A percentile compares a stretch with the other conserved stretches of the same genome.
These are phyloP conservation scores for Aurelia coerulea DNA, from an alignment of 30 jellyfish, hydroid and myxozoan genomes.

Conservation along the genomic window DNA sequence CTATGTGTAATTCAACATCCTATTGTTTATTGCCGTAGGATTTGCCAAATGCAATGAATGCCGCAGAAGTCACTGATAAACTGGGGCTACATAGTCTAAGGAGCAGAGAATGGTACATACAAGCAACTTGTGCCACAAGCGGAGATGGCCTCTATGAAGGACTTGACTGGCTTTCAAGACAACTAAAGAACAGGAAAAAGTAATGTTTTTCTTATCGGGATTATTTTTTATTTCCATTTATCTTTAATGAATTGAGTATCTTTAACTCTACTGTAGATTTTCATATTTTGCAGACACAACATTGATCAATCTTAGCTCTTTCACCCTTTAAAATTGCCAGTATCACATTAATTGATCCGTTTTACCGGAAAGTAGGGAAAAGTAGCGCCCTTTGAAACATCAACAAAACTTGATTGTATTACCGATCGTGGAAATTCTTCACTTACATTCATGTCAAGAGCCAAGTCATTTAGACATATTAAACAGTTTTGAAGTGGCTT, in stretches of 20 bases:
- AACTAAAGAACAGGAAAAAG: conserved; percentile 87
- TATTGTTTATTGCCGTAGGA: conserved; percentile 57
- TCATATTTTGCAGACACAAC: too few relatives aligned
- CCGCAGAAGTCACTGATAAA: conserved; percentile 96
- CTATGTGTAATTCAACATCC: background rate
- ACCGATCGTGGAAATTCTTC: too few relatives aligned
- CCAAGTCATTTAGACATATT: too few relatives aligned
- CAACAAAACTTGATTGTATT: too few relatives aligned
- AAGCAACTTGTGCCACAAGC: conserved; percentile 98
- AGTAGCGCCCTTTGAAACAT: too few relatives aligned
- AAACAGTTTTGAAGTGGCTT: too few relatives aligned
- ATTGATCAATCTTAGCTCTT: too few relatives aligned
- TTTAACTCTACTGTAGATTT: background rate
- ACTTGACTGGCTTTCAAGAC: conserved; percentile 97
- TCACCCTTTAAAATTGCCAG: too few relatives aligned
- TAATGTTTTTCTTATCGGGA: conserved; percentile 9
- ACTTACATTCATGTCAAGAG: too few relatives aligned
- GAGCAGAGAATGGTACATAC: conserved; percentile 93
- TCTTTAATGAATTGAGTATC: background rate
- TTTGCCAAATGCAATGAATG: conserved; percentile 95
- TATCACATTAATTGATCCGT: too few relatives aligned
- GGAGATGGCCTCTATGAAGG: conserved; percentile 99
- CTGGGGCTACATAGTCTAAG: conserved; percentile 81
- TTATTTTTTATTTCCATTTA: background rate
- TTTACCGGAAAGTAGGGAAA: too few relatives aligned